phyloP scores from a whole-genome alignment of 2,797 vertebrate genomes.

The Percopsis omiscomaycus region DNA sequence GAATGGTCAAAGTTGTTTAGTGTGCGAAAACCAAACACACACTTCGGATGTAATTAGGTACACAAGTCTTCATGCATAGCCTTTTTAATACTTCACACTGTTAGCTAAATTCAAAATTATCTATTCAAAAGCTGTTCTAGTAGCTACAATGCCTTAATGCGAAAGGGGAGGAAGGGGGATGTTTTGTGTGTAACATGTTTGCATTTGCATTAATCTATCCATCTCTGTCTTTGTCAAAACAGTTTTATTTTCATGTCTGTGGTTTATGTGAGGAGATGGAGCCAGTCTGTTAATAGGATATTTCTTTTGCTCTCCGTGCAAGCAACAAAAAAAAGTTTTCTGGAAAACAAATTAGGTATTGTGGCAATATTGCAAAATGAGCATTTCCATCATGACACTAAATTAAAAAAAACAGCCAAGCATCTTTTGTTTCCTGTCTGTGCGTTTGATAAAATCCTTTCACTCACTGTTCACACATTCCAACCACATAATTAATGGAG shows the following conservation, averaged over 20 bases:
- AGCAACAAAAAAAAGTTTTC: slow-evolving; percentile 65
- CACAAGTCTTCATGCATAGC: slow-evolving; percentile 39
- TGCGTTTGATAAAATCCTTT: slow-evolving; percentile 47
- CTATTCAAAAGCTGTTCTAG: slow-evolving; percentile 59
- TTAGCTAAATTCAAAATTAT: slow-evolving; percentile 59
- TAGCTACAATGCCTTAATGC: slow-evolving; percentile 51
- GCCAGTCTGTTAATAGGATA: slow-evolving; percentile 74
- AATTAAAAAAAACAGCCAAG: slow-evolving; percentile 49
- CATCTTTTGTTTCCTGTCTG: slow-evolving; percentile 28
- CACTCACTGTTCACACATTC: slow-evolving; percentile 38
- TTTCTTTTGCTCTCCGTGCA: slow-evolving; percentile 70
- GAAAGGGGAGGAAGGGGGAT: slow-evolving; percentile 27
- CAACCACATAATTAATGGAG: slow-evolving; percentile 15
- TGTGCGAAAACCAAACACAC: slow-evolving; percentile 35
- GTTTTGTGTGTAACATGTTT: slow-evolving; percentile 47
- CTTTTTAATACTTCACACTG: slow-evolving; percentile 41
- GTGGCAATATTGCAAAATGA: slow-evolving; percentile 48
- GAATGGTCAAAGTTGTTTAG: slow-evolving; percentile 35
- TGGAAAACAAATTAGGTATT: slow-evolving; percentile 67
- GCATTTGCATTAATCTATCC: slow-evolving; percentile 75
- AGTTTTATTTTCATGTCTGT: slow-evolving; percentile 73
- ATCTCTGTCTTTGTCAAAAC: slow-evolving; percentile 68
- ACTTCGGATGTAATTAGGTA: slow-evolving; percentile 49
- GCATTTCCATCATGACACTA: slow-evolving; percentile 52
- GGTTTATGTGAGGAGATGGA: slow-evolving; percentile 72